These are phyloP conservation scores for Clarias fuscus DNA, from an alignment of 2,797 vertebrate species.

Conservation along the genomic window DNA sequence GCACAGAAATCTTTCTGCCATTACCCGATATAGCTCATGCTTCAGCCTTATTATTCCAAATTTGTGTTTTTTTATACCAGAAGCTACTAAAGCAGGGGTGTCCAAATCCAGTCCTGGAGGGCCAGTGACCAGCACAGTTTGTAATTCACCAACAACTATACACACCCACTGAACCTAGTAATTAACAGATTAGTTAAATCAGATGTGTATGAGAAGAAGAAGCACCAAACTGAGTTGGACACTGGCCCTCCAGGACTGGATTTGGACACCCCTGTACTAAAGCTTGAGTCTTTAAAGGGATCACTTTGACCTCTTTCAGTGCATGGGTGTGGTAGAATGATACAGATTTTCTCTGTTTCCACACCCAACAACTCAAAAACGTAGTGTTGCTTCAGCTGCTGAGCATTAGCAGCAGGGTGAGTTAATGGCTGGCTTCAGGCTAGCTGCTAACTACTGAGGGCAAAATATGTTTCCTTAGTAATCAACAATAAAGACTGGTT, in stretches of 20 bases:
- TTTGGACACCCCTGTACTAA: too few species aligned
- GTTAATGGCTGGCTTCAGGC: slow-evolving; percentile 44
- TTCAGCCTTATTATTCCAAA: slow-evolving; percentile 1
- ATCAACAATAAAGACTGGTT: slow-evolving; percentile 3
- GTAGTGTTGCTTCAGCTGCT: slow-evolving; percentile 54
- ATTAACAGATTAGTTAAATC: too few species aligned
- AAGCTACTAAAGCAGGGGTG: slow-evolving; percentile 22
- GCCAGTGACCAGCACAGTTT: too few species aligned
- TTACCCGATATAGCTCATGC: not conserved
- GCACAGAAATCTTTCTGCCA: not conserved
- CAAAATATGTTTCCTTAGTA: slow-evolving; percentile 12
- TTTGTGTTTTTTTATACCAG: not conserved
- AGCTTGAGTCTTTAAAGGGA: slow-evolving; percentile 7
- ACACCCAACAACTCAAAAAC: slow-evolving; percentile 29
- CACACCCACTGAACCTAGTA: too few species aligned
- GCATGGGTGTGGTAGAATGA: slow-evolving; percentile 31
- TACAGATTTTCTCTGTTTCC: slow-evolving; percentile 26
- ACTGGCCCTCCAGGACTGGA: too few species aligned
- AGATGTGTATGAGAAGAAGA: too few species aligned
- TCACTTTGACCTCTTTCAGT: slow-evolving; percentile 9
- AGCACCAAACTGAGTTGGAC: too few species aligned
- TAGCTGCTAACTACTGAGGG: slow-evolving; percentile 23
- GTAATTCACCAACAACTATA: too few species aligned
- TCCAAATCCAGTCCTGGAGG: too few species aligned
- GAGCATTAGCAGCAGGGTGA: slow-evolving; percentile 38